These are phyloP conservation scores for Drosophila athabasca DNA, from an alignment of 1,140 invertebrate species.

Conservation along the genomic window DNA sequence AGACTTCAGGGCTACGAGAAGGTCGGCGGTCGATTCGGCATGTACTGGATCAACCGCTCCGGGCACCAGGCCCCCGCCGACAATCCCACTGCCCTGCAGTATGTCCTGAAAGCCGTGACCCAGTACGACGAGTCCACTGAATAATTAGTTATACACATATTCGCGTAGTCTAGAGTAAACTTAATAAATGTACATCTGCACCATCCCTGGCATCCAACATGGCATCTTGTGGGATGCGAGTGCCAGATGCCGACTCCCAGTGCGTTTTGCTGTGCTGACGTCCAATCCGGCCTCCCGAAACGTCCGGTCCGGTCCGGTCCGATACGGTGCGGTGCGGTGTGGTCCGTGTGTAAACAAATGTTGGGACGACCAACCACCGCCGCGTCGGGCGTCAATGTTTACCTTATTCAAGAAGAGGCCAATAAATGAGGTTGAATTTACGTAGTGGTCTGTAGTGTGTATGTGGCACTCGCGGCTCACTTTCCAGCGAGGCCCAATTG, in stretches of 20 bases:
- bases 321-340: no score
- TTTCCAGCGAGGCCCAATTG: background rate
- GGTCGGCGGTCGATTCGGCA: conserved; percentile 86
- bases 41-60: conserved; percentile 89
- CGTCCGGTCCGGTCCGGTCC: no score
- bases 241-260: conserved; percentile 17
- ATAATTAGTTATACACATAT: background rate
- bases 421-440: conserved; percentile 4
- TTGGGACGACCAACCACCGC: background rate
- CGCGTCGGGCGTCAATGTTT: conserved; percentile 27
- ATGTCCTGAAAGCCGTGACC: conserved; percentile 54
- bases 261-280: conserved; percentile 1
- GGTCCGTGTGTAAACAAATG: conserved; percentile 6
- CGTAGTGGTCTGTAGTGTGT: background rate
- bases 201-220: background rate
- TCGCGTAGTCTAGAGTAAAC: background rate
- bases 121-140: conserved; percentile 4
- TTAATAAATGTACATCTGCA: background rate
- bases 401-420: background rate
- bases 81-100: conserved; percentile 72
- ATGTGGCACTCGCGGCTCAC: background rate
- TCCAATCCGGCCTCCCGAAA: background rate
- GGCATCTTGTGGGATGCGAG: no score
- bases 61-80: conserved; percentile 85
- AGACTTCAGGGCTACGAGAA: conserved; percentile 88